Evolutionary conservation across 2,888 invertebrate genomes (phyloP), one percentile per base, ranked within the genome.

Genomic region (Sycophila texana): DNA sequence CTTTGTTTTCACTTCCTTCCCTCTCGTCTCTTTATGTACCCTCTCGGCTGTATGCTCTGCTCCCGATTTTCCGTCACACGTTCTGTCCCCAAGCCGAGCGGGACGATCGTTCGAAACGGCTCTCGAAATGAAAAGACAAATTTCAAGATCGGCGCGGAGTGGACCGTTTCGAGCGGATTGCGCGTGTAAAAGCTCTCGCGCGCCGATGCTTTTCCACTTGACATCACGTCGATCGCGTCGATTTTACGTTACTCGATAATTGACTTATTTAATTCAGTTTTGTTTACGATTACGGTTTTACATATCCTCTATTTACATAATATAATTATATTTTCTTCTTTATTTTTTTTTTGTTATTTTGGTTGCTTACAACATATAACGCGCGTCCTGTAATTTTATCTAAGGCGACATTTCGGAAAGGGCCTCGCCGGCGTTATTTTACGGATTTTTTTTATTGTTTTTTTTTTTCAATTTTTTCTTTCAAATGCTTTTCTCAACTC

Each of bases 231-330:
- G 26, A 63, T 63, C 60, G 47, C 30, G 13, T 65, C 71, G 16
- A 47, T 47, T 55, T 67, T 72, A 71, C 61, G 74, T 73, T 73
- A 79, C 49, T 74, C 79, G 63, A 80, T 82, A 82, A 82, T 82
- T 82, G 82, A 82, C 82, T 80, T 80, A 77, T 77, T 82, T 77
- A 80, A 82, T 80, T 82, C 82, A 82, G 79, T 77, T 81, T 26
- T 81, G 70, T 67, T 74, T 70, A 79, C 53, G 53, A 12, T 77
- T 79, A 79, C 67, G 72, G 30, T 68, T 72, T 78, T 67, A 39
- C 30, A 66, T 60, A 70, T 51, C 63, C n/a, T 16, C 71, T 81
- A 81, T 79, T 66, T 81, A 81, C 79, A 81, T 60, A 76, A 73
- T 71, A 39, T 68, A 65, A 68, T 75, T 16, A 61, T 76, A 53